Base-by-base conservation (phyloP, 2,888 invertebrate species). In the Cryptocephalus moraei region DNA sequence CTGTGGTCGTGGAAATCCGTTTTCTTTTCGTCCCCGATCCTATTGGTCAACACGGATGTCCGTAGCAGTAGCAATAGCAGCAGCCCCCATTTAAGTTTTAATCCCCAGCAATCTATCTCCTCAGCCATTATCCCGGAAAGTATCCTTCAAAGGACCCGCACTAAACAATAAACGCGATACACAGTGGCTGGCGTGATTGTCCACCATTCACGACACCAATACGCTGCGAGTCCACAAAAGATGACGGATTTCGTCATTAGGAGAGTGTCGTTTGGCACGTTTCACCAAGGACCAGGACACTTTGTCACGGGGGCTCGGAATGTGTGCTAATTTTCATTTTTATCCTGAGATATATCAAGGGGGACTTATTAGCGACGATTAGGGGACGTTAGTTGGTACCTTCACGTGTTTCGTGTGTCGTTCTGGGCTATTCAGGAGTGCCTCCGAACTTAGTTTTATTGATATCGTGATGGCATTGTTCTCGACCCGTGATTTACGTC, bases 181-280 rank as follows among this genome's bases (percentile, higher is more conserved):
- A 50, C 45, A 48, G 41, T 41, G 46, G 46, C 41, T 50, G 44
- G 45, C 50, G 50, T 50, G 50, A 48, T 50, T 48, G 50, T 50
- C 50, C 46, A 44, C 48, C 50, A 50, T 52, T 50, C 50, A 45
- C 49, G 59, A 62, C 61, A 58, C 63, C 64, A 64, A 65, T 65
- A 65, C 60, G 62, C 59, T 60, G 56, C 59, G 57, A 56, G 58
- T 49, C 49, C 57, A 64, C 64, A 64, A 63, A 62, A 63, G 62
- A 64, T 63, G 63, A 63, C 64, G 62, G 61, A 64, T 63, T 58
- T 57, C 58, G 59, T 60, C 64, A 62, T 64, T 64, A 64, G 61
- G 56, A 57, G 60, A 60, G 61, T 64, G 62, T 64, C 62, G 61
- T 57, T 22, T 22, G 22, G 22, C 22, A 56, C 59, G 62, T 62